Conservation (phyloP, 2,797 vertebrate genomes). For the Sorex maritimensis region DNA sequence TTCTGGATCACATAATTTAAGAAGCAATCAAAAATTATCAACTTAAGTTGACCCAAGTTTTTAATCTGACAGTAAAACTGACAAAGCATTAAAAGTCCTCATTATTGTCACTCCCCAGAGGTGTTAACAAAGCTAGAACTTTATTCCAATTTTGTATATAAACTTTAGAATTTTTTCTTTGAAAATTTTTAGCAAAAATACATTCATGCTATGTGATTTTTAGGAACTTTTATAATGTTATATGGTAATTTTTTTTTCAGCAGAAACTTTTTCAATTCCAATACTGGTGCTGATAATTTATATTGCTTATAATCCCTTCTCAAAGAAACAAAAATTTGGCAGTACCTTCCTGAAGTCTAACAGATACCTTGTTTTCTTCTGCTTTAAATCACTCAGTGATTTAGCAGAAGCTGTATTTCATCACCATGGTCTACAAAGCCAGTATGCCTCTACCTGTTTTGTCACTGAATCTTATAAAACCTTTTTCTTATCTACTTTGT, state of each 20-base stretch:
- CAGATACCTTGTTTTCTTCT: background rate
- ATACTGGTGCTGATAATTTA: background rate
- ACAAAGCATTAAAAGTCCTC: background rate
- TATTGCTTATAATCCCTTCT: background rate
- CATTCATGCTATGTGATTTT: background rate
- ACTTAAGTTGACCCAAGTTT: background rate
- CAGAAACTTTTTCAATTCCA: background rate
- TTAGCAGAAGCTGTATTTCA: background rate
- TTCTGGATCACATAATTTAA: slow-evolving; percentile 20
- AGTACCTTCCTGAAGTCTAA: background rate
- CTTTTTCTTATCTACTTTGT: fast-evolving
- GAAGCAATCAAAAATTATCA: background rate
- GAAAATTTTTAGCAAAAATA: background rate
- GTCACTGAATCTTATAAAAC: background rate
- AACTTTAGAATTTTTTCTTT: background rate
- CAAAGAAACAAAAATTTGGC: background rate
- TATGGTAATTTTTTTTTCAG: background rate
- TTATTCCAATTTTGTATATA: background rate
- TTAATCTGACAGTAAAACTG: background rate
- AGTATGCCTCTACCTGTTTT: background rate
- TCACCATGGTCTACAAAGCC: background rate
- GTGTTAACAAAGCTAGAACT: background rate
- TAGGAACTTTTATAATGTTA: background rate
- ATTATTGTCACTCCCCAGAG: background rate
- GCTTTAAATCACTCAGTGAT: background rate